These are phyloP conservation scores for Oreotragus oreotragus DNA, from an alignment of 2,113 vertebrate species.

Conservation along the genomic window DNA sequence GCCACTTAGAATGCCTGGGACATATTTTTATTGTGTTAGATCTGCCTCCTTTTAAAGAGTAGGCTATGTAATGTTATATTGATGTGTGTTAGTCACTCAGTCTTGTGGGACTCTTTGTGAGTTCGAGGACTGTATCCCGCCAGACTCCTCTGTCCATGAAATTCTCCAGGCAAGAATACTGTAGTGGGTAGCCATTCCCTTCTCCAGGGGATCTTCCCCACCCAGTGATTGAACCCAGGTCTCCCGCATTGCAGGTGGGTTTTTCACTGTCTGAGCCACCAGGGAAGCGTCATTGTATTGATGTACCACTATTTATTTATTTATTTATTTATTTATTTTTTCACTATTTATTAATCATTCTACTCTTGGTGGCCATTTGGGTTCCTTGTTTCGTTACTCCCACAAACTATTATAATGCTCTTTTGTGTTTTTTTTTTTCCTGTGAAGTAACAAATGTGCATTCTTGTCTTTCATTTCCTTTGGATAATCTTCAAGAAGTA, in stretches of 20 bases:
- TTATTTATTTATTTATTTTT: too few species aligned
- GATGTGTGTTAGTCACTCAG: not conserved
- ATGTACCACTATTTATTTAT: not conserved
- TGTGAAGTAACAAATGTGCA: not conserved
- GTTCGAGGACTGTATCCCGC: not conserved
- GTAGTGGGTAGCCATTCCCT: not conserved
- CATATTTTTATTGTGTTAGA: slow-evolving; percentile 3
- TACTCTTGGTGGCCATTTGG: not conserved
- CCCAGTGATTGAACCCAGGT: not conserved
- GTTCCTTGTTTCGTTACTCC: not conserved
- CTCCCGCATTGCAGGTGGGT: not conserved
- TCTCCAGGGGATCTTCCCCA: not conserved
- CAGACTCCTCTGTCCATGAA: not conserved
- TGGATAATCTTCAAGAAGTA: not conserved
- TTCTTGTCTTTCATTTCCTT: not conserved
- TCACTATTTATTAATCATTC: not conserved
- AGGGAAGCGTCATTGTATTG: not conserved
- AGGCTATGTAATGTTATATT: not conserved
- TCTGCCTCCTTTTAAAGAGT: not conserved
- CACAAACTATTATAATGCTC: not conserved
- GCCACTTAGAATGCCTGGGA: not conserved
- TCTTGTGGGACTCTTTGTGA: not conserved
- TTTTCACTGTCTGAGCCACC: not conserved
- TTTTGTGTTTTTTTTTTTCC: not conserved
- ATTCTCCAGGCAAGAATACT: not conserved